These are phyloP conservation scores for Chydorus sphaericus DNA, from an alignment of 2,888 invertebrate species.

Conservation along the genomic window DNA sequence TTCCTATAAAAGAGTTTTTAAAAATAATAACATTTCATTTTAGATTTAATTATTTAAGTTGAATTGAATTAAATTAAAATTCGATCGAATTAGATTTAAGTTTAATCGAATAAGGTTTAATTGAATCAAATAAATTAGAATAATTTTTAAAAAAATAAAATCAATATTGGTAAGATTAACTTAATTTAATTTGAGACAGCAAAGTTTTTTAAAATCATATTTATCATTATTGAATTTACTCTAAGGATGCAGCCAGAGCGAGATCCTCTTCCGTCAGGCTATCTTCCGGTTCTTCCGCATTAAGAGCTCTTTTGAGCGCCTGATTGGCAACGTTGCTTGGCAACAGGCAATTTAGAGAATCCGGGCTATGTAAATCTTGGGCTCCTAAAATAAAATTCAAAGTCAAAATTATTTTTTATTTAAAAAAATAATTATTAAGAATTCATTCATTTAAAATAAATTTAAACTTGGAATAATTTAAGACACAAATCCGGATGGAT, in stretches of 20 bases:
- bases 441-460: neutral
- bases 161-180: neutral
- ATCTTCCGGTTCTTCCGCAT: slow-evolving; percentile 32
- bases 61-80: too few relatives aligned
- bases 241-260: slow-evolving; percentile 30
- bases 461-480: neutral
- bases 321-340: slow-evolving; percentile 13
- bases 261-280: slow-evolving; percentile 35
- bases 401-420: too few relatives aligned
- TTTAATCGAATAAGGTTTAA: neutral
- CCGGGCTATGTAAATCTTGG: neutral
- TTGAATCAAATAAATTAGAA: neutral
- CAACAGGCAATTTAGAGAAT: slow-evolving; percentile 13
- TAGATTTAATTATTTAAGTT: too few relatives aligned
- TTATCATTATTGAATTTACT: slow-evolving; percentile 22
- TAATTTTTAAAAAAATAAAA: neutral
- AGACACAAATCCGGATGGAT: neutral
- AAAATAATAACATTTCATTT: too few relatives aligned
- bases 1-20: slow-evolving; percentile 1
- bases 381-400: neutral
- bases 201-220: slow-evolving; percentile 8
- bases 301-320: slow-evolving; percentile 23
- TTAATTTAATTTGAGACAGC: neutral
- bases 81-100: too few relatives aligned
- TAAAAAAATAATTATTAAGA: neutral